Base-by-base conservation (phyloP, 2,888 invertebrate genomes). In the Drosophila kanekoi region DNA sequence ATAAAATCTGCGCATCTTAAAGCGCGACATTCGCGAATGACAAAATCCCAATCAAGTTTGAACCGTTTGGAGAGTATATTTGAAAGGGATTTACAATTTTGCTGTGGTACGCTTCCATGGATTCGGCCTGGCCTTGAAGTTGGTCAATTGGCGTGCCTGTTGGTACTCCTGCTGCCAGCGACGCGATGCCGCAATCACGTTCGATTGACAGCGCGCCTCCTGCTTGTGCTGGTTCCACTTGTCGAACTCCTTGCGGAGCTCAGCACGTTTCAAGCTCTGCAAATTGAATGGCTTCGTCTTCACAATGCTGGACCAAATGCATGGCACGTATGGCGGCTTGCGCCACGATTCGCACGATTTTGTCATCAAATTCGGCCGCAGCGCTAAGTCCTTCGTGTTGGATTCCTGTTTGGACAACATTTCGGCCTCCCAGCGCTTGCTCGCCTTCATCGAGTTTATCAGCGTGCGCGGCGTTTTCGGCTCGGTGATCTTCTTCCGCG, bases 41-140 rank as follows among this genome's bases (percentile, higher is more conserved):
- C n/a, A n/a, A n/a, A n/a, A n/a, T n/a, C n/a, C n/a, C 23, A 23
- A 28, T 18, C 16, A 8, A 35, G 13, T 13, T 18, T 13, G 4
- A 40, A 16, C 38, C 18, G 10, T 14, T 20, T 20, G 11, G 20
- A 33, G 13, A n/a, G 13, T 48, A 3, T 18, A 47, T 41, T 53
- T 8, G 13, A 11, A 9, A 18, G 28, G 44, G 40, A 1, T 33
- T 37, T 41, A 33, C 13, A 38, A 6, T 35, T 18, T 8, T 33
- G 37, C 40, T 6, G n/a, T 45, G 6, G 54, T 28, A 40, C 52
- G 56, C 18, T 65, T 73, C 64, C 73, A 73, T 8, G 77, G 81
- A 77, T 65, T 84, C 0, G 87, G 77, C 1, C 13, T 43, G 8
- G 89, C 85, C 49, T 81, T 87, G 8, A 86, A 89, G 1, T 54